Evolutionary conservation across 2,113 vertebrate genomes (phyloP), one percentile per base, ranked within the genome.

Genomic region (Nothobranchius furzeri): DNA sequence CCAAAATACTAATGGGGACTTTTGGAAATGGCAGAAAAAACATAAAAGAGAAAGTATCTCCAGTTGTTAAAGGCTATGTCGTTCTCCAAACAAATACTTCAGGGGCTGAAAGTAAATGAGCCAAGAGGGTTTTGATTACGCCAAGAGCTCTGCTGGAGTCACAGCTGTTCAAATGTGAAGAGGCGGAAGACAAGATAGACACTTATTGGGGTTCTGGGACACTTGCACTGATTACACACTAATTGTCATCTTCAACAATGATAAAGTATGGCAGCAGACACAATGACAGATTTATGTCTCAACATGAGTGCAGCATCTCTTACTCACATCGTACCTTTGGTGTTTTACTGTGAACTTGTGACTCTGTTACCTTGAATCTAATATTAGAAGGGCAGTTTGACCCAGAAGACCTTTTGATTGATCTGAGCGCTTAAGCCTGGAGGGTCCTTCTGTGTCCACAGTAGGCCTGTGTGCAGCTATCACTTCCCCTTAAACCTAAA

Each of bases 161-260:
- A 69, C 89, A 88, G 79, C 87, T 90, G 89, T 78, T 89, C 79
- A 85, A 81, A 82, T 78, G 64, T 37, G 64, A 55, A 81, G 48
- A 75, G 73, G 72, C 64, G 68, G 68, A 75, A 81, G 70, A 66
- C 73, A 9, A 62, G 60, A 64, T 46, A 81, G 84, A 85, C 67
- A 68, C 76, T 82, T 82, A 82, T 84, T 82, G 73, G 68, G 77
- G 85, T 85, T 75, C 85, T 79, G 79, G 70, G 75, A 87, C 69
- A 64, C 78, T 81, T 54, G 63, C 68, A 82, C 70, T 73, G 74
- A 87, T 87, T 88, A 77, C 76, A 82, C 63, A 48, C 42, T 84
- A 85, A 87, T 85, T 79, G 82, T 83, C 80, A 76, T 76, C 57
- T 60, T 82, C 67, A 82, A 78, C 68, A 75, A 76, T 81, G 84